Evolutionary conservation across 2,113 vertebrate genomes (phyloP).

Genomic region (Cryptotis parvus): DNA sequence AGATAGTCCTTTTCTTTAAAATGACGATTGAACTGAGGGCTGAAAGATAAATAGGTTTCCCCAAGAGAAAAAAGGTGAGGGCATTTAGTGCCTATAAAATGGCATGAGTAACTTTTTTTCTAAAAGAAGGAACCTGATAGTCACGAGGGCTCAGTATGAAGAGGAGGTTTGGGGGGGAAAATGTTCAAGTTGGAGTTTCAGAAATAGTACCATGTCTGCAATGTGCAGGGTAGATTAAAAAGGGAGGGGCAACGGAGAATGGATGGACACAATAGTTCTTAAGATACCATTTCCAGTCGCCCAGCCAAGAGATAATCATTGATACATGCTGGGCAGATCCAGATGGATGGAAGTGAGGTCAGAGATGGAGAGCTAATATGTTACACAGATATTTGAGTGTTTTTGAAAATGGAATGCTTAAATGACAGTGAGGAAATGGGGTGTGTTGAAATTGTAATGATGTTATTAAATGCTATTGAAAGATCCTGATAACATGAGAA

Average conservation of each 20-base stretch:
- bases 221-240: neutral
- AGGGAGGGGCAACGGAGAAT: neutral
- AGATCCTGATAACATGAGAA: conserved; percentile 1
- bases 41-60: neutral
- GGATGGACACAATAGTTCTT: neutral
- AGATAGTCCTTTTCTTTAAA: neutral
- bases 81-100: neutral
- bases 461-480: neutral
- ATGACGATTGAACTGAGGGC: neutral
- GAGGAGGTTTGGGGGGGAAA: neutral
- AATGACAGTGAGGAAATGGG: neutral
- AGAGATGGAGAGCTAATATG: neutral
- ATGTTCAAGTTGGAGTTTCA: neutral
- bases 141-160: neutral
- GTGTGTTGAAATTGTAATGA: neutral
- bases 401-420: neutral
- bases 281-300: neutral
- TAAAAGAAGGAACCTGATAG: neutral
- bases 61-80: neutral
- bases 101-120: neutral
- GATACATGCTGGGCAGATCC: neutral
- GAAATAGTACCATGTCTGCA: neutral
- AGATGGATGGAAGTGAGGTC: neutral
- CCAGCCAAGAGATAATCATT: neutral
- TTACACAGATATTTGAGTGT: neutral